phyloP scores from a whole-genome alignment of 2,888 invertebrate genomes.

The Andrena bicolor region DNA sequence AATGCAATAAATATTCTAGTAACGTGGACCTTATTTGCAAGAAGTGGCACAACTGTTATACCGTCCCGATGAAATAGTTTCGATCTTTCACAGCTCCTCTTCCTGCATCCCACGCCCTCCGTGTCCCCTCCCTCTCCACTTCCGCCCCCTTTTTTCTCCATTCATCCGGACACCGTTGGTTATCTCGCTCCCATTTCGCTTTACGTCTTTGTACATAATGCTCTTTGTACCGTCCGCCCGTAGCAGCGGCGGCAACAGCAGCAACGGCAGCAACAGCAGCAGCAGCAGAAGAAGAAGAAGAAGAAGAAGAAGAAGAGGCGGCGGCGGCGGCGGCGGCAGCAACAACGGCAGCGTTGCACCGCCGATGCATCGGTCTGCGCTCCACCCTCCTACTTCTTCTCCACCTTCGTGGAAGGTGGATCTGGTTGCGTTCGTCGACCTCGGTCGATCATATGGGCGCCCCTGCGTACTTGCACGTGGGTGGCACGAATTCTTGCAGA shows the following conservation, averaged over 20 bases:
- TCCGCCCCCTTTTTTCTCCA: conserved; percentile 60
- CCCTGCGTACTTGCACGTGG: conserved; percentile 66
- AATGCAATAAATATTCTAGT: neutral
- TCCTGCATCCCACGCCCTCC: conserved; percentile 64
- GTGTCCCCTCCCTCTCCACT: conserved; percentile 60
- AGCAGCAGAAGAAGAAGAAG: conserved; percentile 32
- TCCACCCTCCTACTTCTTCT: conserved; percentile 49
- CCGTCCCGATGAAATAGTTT: conserved; percentile 41
- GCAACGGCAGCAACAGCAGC: conserved; percentile 29
- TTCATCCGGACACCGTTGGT: conserved; percentile 73
- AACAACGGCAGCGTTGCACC: conserved; percentile 42
- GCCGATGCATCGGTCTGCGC: conserved; percentile 56
- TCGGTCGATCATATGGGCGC: conserved; percentile 69
- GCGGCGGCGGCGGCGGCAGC: conserved; percentile 27
- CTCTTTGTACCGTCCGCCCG: conserved; percentile 78
- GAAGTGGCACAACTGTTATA: conserved; percentile 14
- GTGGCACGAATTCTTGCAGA: conserved; percentile 66
- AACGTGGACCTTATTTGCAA: neutral
- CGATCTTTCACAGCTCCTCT: conserved; percentile 39
- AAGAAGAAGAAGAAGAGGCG: conserved; percentile 30
- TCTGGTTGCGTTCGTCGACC: conserved; percentile 76
- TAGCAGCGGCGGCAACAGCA: conserved; percentile 49
- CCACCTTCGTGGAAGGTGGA: conserved; percentile 60
- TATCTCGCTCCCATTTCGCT: conserved; percentile 81
- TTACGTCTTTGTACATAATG: conserved; percentile 82